A percentile compares a stretch with the other conserved stretches of the same genome.
Conservation (phyloP, 1,140 invertebrate species). For the Medauroidea extradentata region DNA sequence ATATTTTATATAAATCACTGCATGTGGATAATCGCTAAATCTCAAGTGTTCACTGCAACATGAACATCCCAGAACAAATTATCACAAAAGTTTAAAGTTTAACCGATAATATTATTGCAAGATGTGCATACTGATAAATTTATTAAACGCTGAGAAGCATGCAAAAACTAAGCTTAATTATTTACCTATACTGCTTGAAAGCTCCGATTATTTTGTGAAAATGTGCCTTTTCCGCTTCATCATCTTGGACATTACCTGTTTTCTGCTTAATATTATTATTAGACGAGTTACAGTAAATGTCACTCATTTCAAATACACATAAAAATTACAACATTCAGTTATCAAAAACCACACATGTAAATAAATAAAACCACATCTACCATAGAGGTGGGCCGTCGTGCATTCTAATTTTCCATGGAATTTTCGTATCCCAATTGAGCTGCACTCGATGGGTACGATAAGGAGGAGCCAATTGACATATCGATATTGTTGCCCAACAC, state of each 20-base stretch:
- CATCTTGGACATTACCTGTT: conserved; percentile 2
- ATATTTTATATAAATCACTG: background rate
- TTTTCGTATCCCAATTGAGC: no score
- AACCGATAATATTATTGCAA: background rate
- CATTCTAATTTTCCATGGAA: no score
- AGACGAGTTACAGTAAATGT: no score
- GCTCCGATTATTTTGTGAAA: conserved; percentile 73
- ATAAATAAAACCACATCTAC: no score
- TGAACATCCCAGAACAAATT: background rate
- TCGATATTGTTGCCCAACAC: no score
- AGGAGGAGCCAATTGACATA: no score
- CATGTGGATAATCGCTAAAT: background rate
- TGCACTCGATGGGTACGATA: no score
- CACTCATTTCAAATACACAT: no score
- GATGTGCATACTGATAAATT: background rate
- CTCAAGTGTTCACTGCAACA: background rate
- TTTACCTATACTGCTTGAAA: conserved; percentile 74
- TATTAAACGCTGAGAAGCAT: background rate
- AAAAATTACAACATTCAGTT: no score
- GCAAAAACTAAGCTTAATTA: background rate
- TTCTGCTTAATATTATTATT: background rate
- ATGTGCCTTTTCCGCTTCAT: conserved; percentile 67
- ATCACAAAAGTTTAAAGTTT: background rate
- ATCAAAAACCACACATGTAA: no score
- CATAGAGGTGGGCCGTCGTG: no score